These are phyloP conservation scores for Hirundo rustica DNA, from an alignment of 2,797 vertebrate species.

Conservation along the genomic window DNA sequence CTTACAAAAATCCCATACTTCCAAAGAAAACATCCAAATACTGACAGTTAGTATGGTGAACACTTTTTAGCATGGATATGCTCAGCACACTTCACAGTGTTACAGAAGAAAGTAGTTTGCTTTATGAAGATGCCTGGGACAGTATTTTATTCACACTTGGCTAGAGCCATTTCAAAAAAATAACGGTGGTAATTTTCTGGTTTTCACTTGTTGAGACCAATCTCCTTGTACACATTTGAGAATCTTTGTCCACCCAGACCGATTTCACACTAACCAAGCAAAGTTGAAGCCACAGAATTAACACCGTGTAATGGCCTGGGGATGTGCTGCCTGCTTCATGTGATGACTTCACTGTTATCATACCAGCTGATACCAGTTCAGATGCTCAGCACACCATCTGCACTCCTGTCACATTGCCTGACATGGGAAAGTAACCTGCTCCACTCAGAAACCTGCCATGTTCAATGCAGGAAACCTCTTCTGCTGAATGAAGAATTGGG, in stretches of 20 bases:
- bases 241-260: not conserved
- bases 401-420: fast-evolving
- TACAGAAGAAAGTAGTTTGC: not conserved
- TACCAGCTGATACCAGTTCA: not conserved
- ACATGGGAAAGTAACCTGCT: not conserved
- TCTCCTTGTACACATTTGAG: not conserved
- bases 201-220: not conserved
- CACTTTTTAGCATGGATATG: not conserved
- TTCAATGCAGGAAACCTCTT: not conserved
- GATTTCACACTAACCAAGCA: fast-evolving
- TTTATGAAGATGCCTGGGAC: not conserved
- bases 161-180: not conserved
- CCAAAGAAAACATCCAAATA: not conserved
- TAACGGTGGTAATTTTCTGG: fast-evolving
- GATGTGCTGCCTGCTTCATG: not conserved
- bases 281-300: not conserved
- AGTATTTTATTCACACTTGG: not conserved
- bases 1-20: not conserved
- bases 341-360: not conserved
- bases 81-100: not conserved
- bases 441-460: not conserved
- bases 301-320: fast-evolving
- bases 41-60: not conserved
- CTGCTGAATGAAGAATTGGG: fast-evolving
- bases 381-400: not conserved